phyloP scores from a whole-genome alignment of 2,797 vertebrate genomes.

The Neosalanx taihuensis region DNA sequence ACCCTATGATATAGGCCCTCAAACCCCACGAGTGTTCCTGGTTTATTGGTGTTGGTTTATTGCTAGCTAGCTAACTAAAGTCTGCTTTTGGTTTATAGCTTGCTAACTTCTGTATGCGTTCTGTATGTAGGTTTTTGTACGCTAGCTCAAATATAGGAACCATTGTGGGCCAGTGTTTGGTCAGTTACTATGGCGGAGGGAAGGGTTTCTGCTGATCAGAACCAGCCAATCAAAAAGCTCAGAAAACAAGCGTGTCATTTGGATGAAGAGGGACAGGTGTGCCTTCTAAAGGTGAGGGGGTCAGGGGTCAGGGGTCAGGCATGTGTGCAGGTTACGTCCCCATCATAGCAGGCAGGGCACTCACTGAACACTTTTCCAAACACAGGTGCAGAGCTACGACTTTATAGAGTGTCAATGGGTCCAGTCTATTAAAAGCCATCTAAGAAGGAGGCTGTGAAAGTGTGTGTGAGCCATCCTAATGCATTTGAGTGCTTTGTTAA shows the following conservation, averaged over 20 bases:
- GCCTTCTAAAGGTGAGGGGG: conserved; percentile 21
- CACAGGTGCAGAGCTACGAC: neutral
- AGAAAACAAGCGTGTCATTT: neutral
- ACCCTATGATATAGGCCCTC: neutral
- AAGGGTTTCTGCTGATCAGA: neutral
- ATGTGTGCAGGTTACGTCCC: conserved; percentile 1
- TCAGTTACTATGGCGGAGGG: neutral
- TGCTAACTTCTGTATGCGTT: too few species aligned
- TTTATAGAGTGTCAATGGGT: neutral
- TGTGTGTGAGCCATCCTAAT: too few species aligned
- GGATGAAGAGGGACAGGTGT: neutral
- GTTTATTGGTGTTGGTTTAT: too few species aligned
- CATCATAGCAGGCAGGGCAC: neutral
- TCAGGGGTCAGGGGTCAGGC: neutral
- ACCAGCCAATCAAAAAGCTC: too few species aligned
- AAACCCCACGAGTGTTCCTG: too few species aligned
- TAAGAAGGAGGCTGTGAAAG: neutral
- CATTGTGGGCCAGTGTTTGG: neutral
- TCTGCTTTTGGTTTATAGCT: neutral
- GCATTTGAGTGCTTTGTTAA: too few species aligned
- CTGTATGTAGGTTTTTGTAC: too few species aligned
- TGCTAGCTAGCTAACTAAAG: neutral
- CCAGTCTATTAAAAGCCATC: neutral
- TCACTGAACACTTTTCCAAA: neutral
- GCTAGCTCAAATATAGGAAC: neutral